Percentiles rank a stretch among this genome's conserved stretches.
phyloP scores from a whole-genome alignment of 1,140 invertebrate species.

The Drosophila nigromelanica region DNA sequence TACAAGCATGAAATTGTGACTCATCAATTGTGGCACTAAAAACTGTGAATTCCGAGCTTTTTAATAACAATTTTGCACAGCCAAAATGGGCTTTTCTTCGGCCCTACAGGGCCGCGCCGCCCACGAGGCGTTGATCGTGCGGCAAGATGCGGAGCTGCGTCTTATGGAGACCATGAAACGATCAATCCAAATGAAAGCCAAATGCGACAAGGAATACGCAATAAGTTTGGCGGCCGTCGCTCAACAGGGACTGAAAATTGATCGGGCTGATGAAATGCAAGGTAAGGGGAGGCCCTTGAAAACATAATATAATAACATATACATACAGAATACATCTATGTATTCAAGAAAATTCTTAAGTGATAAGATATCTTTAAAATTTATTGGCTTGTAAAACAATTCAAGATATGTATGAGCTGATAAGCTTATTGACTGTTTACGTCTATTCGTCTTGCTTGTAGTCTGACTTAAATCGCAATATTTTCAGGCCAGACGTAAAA shows the following conservation, averaged over 20 bases:
- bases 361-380: constrained; percentile 1
- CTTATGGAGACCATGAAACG: constrained; percentile 95
- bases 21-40: constrained; percentile 30
- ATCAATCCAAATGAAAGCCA: constrained; percentile 92
- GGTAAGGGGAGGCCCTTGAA: constrained; percentile 85
- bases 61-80: constrained; percentile 19
- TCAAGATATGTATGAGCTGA: constrained; percentile 3
- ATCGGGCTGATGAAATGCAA: constrained; percentile 90
- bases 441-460: neutral
- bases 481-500: no score
- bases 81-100: constrained; percentile 92
- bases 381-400: neutral
- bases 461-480: no score
- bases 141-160: constrained; percentile 95
- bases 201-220: constrained; percentile 96
- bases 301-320: neutral
- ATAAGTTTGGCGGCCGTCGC: constrained; percentile 91
- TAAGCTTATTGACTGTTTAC: constrained; percentile 4
- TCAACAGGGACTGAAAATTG: constrained; percentile 92
- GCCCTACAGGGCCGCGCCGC: constrained; percentile 91
- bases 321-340: no score
- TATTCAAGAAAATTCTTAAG: neutral
- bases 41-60: constrained; percentile 38
- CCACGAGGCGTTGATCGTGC: constrained; percentile 92
- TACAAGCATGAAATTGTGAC: constrained; percentile 32